A percentile compares a stretch with the other conserved stretches of the same genome.
Evolutionary conservation across 2,113 vertebrate species (phyloP).

Genomic region (Shinisaurus crocodilurus): DNA sequence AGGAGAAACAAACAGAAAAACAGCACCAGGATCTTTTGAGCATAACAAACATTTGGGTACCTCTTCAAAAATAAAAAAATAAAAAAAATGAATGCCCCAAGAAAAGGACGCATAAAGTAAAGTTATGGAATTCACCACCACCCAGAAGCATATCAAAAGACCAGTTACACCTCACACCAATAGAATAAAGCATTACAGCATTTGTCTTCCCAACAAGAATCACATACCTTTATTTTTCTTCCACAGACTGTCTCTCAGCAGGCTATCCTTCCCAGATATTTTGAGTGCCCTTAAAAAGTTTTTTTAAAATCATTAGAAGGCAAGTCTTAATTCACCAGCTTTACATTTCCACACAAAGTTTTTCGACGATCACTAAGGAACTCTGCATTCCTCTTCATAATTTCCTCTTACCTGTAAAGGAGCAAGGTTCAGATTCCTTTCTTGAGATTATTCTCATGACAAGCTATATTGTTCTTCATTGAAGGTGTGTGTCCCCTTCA

Average conservation of each 20-base stretch:
- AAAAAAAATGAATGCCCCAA: constrained; percentile 28
- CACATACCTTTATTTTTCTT: constrained; percentile 50
- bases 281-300: constrained; percentile 43
- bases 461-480: constrained; percentile 55
- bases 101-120: constrained; percentile 2
- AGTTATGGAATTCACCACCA: background rate
- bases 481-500: constrained; percentile 55
- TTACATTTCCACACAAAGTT: constrained; percentile 48
- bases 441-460: constrained; percentile 67
- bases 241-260: constrained; percentile 47
- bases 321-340: constrained; percentile 48
- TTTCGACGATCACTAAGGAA: constrained; percentile 45
- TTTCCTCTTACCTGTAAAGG: constrained; percentile 77
- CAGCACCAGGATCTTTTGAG: constrained; percentile 12
- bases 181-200: constrained; percentile 50
- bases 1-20: constrained; percentile 29
- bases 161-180: constrained; percentile 47
- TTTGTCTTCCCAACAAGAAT: constrained; percentile 49
- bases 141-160: constrained; percentile 36
- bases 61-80: background rate
- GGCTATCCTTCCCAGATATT: constrained; percentile 51
- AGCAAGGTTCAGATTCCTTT: constrained; percentile 66
- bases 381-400: constrained; percentile 50
- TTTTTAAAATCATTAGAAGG: no score
- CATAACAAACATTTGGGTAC: constrained; percentile 7